Base-by-base conservation (phyloP, 2,888 invertebrate genomes). In the Brachyptera putata region DNA sequence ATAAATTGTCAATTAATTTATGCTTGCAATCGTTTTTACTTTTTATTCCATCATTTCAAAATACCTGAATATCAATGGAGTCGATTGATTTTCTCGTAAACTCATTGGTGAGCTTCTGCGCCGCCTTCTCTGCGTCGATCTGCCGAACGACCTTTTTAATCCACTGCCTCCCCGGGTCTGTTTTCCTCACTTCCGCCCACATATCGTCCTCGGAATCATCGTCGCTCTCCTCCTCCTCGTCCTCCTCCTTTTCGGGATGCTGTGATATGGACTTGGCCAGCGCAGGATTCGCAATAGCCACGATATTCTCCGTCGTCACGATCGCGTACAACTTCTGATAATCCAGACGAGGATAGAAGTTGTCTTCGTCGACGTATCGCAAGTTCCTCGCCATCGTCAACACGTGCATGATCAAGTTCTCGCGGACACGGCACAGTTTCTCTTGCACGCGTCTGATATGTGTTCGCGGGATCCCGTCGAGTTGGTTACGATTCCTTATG, bases 341-440 rank as follows among this genome's bases (percentile, higher is more conserved):
- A 68, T 89, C 79, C 13, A 86, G 74, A 43, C 74, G 72, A 0
- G 88, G 86, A 71, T 86, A 89, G 69, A 85, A 87, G 43, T 81
- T 78, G 14, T 76, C 75, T 24, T 78, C 78, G 43, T 46, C n/a
- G 1, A 74, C 76, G 67, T 85, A 84, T 65, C 82, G 79, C 5
- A 91, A 73, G 73, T 87, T 87, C 63, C 86, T 78, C 64, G 91
- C 70, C 0, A 89, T 85, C 64, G 81, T 76, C 30, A 91, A 77
- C 2, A 88, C 72, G 71, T 87, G 84, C 78, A 85, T 81, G 0
- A 88, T 79, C 0, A 90, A 88, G 64, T 86, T 82, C 69, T 89
- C 86, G 1, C 83, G 74, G 36, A 91, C 84, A 62, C 84, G 79
- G 9, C 83, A 81, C 57, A 91, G 74, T 56, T 80, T 80, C 66